Conservation (phyloP, 1,140 invertebrate genomes). For the Drosophila navojoa region DNA sequence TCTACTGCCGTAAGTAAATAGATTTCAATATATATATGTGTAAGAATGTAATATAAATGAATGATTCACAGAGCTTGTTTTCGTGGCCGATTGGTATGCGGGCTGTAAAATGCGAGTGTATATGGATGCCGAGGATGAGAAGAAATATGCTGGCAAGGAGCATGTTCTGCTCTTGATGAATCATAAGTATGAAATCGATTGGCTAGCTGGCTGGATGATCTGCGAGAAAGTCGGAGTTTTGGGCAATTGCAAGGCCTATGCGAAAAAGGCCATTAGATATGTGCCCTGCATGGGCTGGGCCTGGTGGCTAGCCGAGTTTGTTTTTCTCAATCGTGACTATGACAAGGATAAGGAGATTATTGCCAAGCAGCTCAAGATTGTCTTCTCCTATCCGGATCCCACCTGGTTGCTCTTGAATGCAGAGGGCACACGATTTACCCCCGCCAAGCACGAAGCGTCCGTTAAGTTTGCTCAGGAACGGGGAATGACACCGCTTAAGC, state of each 20-base stretch:
- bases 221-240: constrained; percentile 90
- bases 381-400: constrained; percentile 94
- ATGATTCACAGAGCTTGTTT: constrained; percentile 92
- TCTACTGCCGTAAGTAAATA: constrained; percentile 94
- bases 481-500: constrained; percentile 92
- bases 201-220: constrained; percentile 95
- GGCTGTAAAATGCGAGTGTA: constrained; percentile 90
- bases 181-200: constrained; percentile 97
- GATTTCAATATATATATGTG: neutral
- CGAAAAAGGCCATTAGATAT: constrained; percentile 95
- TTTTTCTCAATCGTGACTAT: constrained; percentile 96
- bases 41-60: no score
- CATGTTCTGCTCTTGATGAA: constrained; percentile 97
- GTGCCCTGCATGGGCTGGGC: constrained; percentile 97
- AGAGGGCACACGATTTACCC: constrained; percentile 96
- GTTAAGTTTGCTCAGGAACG: constrained; percentile 94
- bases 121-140: constrained; percentile 90
- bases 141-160: constrained; percentile 93
- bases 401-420: constrained; percentile 96
- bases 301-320: constrained; percentile 96
- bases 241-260: constrained; percentile 97
- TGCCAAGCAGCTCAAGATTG: constrained; percentile 90
- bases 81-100: constrained; percentile 97
- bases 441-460: constrained; percentile 93
- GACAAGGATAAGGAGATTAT: constrained; percentile 95